Evolutionary conservation across 2,888 invertebrate genomes (phyloP), one percentile per base, ranked within the genome.

Genomic region (Ochropacha duplaris): DNA sequence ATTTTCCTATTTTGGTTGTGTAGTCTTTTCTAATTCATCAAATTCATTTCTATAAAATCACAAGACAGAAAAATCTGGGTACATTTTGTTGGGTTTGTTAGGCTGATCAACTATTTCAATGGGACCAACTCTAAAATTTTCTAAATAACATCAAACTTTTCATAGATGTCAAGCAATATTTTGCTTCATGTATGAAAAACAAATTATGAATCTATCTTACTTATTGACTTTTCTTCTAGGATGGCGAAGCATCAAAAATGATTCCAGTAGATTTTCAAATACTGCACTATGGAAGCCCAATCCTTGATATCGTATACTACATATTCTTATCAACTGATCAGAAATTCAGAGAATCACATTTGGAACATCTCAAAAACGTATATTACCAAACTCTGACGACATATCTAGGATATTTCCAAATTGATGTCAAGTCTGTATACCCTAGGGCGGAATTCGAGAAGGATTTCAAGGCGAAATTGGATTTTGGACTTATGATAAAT

Each of bases 181-280:
- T n/a, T n/a, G n/a, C n/a, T n/a, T n/a, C n/a, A n/a, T n/a, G n/a
- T n/a, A n/a, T n/a, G n/a, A n/a, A n/a, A n/a, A n/a, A n/a, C n/a
- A n/a, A n/a, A n/a, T n/a, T n/a, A n/a, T n/a, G n/a, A 24, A 24
- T 24, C 24, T 24, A 24, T 24, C 24, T 31, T 6, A 31, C 4
- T 28, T 28, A 24, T 59, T 57, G 28, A 58, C 49, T 49, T 57
- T 22, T 12, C 3, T 76, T 76, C 51, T 69, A 87, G 85, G 58
- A 82, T 5, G 79, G 72, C 19, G 66, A 68, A 51, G 58, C 77
- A 24, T 56, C 59, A 0, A 76, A 84, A 55, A 66, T 82, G 0
- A 68, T 83, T 22, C 65, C 76, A 26, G 67, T 82, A 0, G 87
- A 87, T 58, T 87, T 78, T 36, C 86, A 87, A 55, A 26, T 81